Evolutionary conservation across 1,140 invertebrate genomes (phyloP), one percentile per base, ranked within the genome.

Genomic region (Lineus longissimus): DNA sequence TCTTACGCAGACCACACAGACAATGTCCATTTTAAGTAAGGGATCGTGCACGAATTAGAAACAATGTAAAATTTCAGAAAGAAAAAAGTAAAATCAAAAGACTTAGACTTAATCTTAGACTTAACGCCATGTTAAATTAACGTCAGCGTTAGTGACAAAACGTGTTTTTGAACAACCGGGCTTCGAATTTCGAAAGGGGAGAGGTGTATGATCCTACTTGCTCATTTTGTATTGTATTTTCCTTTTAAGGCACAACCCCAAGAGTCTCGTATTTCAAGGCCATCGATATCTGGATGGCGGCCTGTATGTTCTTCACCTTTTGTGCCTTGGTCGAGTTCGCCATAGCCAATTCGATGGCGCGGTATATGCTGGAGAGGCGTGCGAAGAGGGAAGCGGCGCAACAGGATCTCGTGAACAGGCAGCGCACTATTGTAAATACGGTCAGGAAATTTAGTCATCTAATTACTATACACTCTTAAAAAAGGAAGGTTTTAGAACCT

Each of bases 221-320:
- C 23, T 15, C 51, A 9, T 23, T 55, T 1, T 15, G 13, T 4
- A 31, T 25, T n/a, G n/a, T n/a, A n/a, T n/a, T n/a, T n/a, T n/a
- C n/a, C 19, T 17, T 58, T 22, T 29, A 15, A 31, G 56, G 23
- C n/a, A 33, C 13, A 31, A 19, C 31, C 1, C 67, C 67, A 23
- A 36, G 56, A n/a, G 91, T 93, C 51, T 73, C 71, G 25, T 81
- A 80, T 61, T 66, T 87, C 27, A 88, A 91, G 89, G 89, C 89
- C 13, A 77, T 92, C 22, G 90, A 92, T 77, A 79, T 92, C 1
- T 92, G 90, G 90, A 92, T 92, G 90, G 89, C 89, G 11, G 88
- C 88, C 9, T 92, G 91, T 70, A 91, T 92, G 87, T 85, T 91
- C 60, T 92, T 91, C 45, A 90, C 92, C 2, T 92, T 92, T 73